phyloP scores from a whole-genome alignment of 2,113 vertebrate genomes.

The Halcyon senegalensis region DNA sequence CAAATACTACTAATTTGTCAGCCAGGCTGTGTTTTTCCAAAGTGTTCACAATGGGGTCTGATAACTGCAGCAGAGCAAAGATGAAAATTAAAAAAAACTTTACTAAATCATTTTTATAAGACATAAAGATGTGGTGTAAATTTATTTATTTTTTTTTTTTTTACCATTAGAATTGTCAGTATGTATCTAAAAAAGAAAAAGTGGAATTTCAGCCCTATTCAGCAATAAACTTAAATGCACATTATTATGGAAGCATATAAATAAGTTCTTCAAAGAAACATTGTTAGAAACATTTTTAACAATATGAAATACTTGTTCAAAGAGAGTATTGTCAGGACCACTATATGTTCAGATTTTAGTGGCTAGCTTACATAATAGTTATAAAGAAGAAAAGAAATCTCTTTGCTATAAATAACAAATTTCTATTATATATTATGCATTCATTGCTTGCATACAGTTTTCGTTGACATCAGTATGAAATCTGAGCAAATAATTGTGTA shows the following conservation, averaged over 20 bases:
- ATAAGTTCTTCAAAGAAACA: background rate
- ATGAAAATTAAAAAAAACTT: conserved; percentile 61
- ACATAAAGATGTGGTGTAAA: conserved; percentile 36
- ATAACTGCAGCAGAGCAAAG: conserved; percentile 63
- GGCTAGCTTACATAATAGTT: background rate
- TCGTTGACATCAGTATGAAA: background rate
- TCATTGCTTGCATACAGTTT: background rate
- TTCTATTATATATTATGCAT: background rate
- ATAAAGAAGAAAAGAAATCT: background rate
- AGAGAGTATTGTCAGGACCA: background rate
- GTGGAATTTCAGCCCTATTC: background rate
- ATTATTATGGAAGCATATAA: background rate
- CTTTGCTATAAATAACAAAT: background rate
- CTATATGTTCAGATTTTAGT: background rate
- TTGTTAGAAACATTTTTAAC: background rate
- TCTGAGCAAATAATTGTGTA: background rate
- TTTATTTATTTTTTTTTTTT: background rate
- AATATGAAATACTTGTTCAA: background rate
- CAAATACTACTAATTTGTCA: conserved; percentile 79
- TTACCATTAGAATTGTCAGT: background rate
- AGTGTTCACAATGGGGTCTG: conserved; percentile 58
- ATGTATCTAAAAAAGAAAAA: background rate
- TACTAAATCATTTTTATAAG: conserved; percentile 55
- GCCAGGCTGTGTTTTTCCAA: conserved; percentile 70
- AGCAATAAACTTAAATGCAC: background rate